Evolutionary conservation across 2,113 vertebrate genomes (phyloP), one percentile per base, ranked within the genome.

Genomic region (Tragulus kanchil): DNA sequence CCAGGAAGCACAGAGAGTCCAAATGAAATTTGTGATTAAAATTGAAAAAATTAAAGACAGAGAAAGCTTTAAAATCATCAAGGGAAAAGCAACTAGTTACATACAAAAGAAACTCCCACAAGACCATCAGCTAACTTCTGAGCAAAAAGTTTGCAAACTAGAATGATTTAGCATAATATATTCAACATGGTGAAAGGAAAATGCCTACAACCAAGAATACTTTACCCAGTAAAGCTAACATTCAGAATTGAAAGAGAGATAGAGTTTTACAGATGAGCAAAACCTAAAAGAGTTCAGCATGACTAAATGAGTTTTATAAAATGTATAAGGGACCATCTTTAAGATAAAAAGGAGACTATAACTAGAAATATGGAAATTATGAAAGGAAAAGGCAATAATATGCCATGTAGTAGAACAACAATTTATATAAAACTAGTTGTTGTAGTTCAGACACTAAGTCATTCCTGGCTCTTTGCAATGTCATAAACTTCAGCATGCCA

Each of bases 391-490:
- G n/a, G n/a, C n/a, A n/a, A n/a, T n/a, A n/a, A n/a, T n/a, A n/a
- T n/a, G n/a, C n/a, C n/a, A 50, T 77, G 14, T 77, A 52, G 48
- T 77, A 77, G 26, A 52, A 17, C 25, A 77, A 31, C 26, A 4
- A 52, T 8, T 77, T 77, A 52, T n/a, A n/a, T 16, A 52, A 52
- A 77, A 52, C 10, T 71, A 45, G 36, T 71, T 71, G 69, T 19
- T 71, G 19, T 71, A 42, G 36, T 71, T 71, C 69, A 71, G 9
- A 42, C 23, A 36, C 69, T 71, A 71, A 71, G 69, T 71, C 5
- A 0, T 45, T 9, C 23, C 36, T 0, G 0, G 6, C 9, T 71
- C 9, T 71, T 71, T 71, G 17, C 8, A 21, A 12, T 19, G 2
- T 19, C 67, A 23, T 23, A 10, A 6, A 71, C 36, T 23, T 4